Evolutionary conservation across 2,797 vertebrate genomes (phyloP), one percentile per base, ranked within the genome.

Genomic region (Chiroxiphia lanceolata): DNA sequence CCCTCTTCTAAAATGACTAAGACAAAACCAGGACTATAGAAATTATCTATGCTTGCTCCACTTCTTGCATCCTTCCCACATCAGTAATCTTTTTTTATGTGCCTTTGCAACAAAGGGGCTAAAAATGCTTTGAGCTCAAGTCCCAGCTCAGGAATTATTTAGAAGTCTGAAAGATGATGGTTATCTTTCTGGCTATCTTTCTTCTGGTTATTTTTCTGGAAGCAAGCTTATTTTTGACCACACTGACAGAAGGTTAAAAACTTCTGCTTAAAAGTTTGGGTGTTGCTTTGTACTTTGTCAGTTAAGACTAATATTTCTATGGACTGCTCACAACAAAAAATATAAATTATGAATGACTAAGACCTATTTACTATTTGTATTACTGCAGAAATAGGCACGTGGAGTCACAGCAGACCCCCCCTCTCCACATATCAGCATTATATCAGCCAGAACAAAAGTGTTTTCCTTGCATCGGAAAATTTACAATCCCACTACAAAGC

Each of bases 161-260:
- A 87, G 21, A 94, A 87, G 64, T 57, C 75, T 90, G 71, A 83
- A 89, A 44, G 60, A 75, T 8, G 40, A 70, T 53, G 56, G 56
- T 77, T 90, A 82, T 89, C 86, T 83, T 93, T 64, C 83, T 59
- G 77, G 50, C 47, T 91, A 16, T 89, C 59, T 84, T 91, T 70
- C 78, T 92, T 68, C 50, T 74, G 11, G 44, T 74, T 79, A 64
- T 88, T 94, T 92, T 94, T 93, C n/a, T 75, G 78, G 67, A 80
- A 89, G 21, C 20, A 38, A 82, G 29, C 40, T 90, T 82, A 74
- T 67, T 95, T 95, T 93, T 82, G 47, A 94, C 76, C 83, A 57
- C 0, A 1, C 22, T 84, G 67, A 65, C n/a, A 93, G 51, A 87
- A 89, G 67, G 31, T 87, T 84, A 80, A 90, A 93, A 70, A 50